phyloP scores from a whole-genome alignment of 2,113 vertebrate species.

The Actinemys pallida region DNA sequence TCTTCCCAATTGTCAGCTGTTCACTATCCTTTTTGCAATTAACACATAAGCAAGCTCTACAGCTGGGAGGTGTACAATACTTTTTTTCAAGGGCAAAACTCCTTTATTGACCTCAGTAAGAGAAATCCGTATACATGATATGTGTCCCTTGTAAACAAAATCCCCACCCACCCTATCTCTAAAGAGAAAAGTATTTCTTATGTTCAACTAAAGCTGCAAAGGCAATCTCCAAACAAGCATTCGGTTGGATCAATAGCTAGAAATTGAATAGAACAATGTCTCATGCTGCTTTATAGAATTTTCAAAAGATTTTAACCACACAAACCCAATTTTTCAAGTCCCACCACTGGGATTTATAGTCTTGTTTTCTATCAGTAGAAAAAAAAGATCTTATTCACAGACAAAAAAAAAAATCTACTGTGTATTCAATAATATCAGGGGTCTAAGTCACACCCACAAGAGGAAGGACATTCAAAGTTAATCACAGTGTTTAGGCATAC shows the following conservation, averaged over 20 bases:
- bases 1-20: background rate
- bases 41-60: background rate
- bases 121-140: constrained; percentile 33
- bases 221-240: constrained; percentile 74
- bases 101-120: constrained; percentile 38
- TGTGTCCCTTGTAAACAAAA: constrained; percentile 42
- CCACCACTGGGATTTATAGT: constrained; percentile 65
- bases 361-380: constrained; percentile 34
- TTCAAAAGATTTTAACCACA: constrained; percentile 73
- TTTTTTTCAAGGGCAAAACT: constrained; percentile 50
- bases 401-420: background rate
- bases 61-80: background rate
- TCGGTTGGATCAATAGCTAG: constrained; percentile 73
- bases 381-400: constrained; percentile 18
- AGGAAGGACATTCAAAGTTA: background rate
- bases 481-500: background rate
- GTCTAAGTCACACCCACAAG: constrained; percentile 13
- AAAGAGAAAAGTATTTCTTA: constrained; percentile 68
- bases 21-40: constrained; percentile 31
- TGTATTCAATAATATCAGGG: background rate
- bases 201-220: constrained; percentile 73
- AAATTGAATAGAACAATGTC: constrained; percentile 79
- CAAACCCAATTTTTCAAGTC: constrained; percentile 72
- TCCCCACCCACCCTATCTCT: background rate
- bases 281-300: constrained; percentile 77